Evolutionary conservation across 2,113 vertebrate genomes (phyloP).

Genomic region (Melozone crissalis): DNA sequence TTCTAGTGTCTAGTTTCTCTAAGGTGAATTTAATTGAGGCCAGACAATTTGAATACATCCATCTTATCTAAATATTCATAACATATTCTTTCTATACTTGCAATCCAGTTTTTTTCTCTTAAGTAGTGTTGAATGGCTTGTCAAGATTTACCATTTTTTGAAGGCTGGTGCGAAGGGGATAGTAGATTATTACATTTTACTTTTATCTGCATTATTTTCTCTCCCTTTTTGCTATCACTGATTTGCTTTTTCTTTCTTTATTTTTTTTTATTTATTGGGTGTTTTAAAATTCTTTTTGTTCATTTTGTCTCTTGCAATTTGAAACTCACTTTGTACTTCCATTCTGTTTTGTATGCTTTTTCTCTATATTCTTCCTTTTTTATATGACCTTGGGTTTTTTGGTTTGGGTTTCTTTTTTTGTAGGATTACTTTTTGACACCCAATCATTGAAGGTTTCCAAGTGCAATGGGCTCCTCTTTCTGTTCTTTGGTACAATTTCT

Average conservation of each 20-base stretch:
- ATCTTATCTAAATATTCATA: neutral
- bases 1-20: neutral
- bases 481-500: neutral
- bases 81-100: neutral
- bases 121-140: neutral
- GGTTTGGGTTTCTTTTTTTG: neutral
- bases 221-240: neutral
- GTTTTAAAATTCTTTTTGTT: neutral
- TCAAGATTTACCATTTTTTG: neutral
- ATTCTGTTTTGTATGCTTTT: neutral
- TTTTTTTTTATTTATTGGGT: neutral
- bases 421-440: neutral
- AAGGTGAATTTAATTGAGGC: neutral
- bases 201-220: neutral
- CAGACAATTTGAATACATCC: neutral
- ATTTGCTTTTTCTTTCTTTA: neutral
- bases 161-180: neutral
- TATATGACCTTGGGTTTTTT: neutral
- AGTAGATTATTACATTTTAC: neutral
- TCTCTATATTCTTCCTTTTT: neutral
- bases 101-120: neutral
- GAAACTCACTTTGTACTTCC: neutral
- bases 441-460: neutral
- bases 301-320: neutral
- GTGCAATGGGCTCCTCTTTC: neutral